Percentiles rank a stretch among this genome's conserved stretches.
Evolutionary conservation across 2,113 vertebrate genomes (phyloP).

Genomic region (Rhegmatorhina hoffmannsi): DNA sequence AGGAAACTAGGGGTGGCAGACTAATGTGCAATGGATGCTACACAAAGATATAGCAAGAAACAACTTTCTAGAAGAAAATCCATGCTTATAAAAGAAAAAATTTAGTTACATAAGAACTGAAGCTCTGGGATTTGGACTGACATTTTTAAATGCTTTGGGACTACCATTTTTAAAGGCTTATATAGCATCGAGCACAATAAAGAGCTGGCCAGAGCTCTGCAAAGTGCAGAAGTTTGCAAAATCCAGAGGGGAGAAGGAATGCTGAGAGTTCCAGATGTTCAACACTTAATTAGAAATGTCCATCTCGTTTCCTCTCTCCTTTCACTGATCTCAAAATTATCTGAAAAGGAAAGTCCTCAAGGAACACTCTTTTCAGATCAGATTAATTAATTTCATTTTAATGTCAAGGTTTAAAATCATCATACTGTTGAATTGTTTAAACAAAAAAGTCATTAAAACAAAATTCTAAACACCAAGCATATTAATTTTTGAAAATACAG

Average conservation of each 20-base stretch:
- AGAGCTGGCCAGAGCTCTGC: neutral
- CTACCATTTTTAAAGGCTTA: neutral
- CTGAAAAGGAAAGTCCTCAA: slow-evolving; percentile 21
- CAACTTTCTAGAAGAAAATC: neutral
- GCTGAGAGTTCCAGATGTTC: slow-evolving; percentile 54
- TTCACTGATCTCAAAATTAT: slow-evolving; percentile 42
- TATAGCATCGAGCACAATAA: neutral
- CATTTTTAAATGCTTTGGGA: neutral
- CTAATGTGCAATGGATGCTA: neutral
- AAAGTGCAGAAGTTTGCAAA: slow-evolving; percentile 29
- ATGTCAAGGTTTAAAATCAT: slow-evolving; percentile 46
- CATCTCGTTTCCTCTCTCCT: slow-evolving; percentile 4
- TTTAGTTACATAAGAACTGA: neutral
- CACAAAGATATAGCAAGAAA: neutral
- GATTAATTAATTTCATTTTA: slow-evolving; percentile 58
- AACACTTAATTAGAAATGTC: slow-evolving; percentile 62
- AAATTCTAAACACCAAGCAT: neutral
- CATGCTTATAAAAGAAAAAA: neutral
- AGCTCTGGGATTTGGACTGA: neutral
- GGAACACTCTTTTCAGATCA: slow-evolving; percentile 25
- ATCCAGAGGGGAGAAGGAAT: slow-evolving; percentile 28
- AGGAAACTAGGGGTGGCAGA: neutral
- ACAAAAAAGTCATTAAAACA: neutral
- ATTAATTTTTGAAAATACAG: neutral
- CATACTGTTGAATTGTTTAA: neutral